Evolutionary conservation across 2,797 vertebrate species (phyloP).

Genomic region (Spheniscus humboldti): DNA sequence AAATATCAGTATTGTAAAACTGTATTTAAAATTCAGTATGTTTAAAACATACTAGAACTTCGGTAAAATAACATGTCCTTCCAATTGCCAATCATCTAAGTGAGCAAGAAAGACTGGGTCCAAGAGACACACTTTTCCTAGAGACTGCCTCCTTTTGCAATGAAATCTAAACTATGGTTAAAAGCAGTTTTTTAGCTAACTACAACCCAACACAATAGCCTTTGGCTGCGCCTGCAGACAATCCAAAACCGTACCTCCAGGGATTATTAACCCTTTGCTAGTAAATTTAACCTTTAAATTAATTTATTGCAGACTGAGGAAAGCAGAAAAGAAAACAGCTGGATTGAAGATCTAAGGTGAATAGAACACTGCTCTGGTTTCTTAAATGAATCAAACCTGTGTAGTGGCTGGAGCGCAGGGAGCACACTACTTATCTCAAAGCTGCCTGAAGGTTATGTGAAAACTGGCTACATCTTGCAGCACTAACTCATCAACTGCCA

Average conservation of each 20-base stretch:
- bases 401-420: not conserved
- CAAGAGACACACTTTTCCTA: not conserved
- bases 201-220: not conserved
- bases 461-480: not conserved
- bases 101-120: not conserved
- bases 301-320: not conserved
- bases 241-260: not conserved
- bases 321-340: not conserved
- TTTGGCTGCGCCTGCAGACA: not conserved
- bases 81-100: not conserved
- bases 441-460: not conserved
- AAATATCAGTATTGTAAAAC: not conserved
- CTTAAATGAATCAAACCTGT: not conserved
- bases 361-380: not conserved
- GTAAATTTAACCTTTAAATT: not conserved
- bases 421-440: not conserved
- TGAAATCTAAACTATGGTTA: not conserved
- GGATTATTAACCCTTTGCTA: not conserved
- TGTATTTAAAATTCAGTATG: not conserved
- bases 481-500: not conserved
- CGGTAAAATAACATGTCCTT: not conserved
- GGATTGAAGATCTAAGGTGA: not conserved
- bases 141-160: not conserved
- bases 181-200: not conserved
- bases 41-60: not conserved